Conservation (phyloP, 1,140 invertebrate genomes). For the Macrocentrus cingulum region DNA sequence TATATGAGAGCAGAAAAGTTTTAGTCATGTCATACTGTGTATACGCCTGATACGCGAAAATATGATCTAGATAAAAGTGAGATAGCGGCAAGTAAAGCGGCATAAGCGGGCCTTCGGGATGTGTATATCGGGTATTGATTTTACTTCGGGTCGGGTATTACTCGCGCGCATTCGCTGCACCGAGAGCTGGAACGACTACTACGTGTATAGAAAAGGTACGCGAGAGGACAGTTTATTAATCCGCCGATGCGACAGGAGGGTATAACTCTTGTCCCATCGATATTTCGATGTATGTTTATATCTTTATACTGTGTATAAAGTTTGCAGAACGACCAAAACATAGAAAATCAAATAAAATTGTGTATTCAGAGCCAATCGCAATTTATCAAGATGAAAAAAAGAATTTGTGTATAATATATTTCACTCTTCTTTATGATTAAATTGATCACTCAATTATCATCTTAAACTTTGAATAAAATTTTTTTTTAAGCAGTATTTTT, state of each 20-base stretch:
- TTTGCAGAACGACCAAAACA: background rate
- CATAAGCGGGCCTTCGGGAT: conserved; percentile 37
- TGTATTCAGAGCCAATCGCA: background rate
- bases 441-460: no score
- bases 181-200: conserved; percentile 12
- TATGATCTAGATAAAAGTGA: conserved; percentile 25
- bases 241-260: conserved; percentile 14
- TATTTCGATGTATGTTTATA: background rate
- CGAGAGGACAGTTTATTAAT: conserved; percentile 28
- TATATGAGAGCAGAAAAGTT: background rate
- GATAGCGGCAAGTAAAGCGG: conserved; percentile 37
- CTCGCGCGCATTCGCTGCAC: background rate
- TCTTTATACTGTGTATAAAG: background rate
- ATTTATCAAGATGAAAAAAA: background rate
- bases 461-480: no score
- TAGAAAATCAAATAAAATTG: background rate
- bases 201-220: background rate
- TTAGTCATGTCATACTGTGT: no score
- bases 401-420: no score
- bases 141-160: conserved; percentile 26
- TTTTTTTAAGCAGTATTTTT: no score
- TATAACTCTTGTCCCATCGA: conserved; percentile 8
- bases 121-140: conserved; percentile 49
- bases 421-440: no score
- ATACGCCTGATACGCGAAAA: conserved; percentile 14